Percentiles rank a stretch among this genome's conserved stretches.
These are phyloP conservation scores for Tor tambroides DNA, from an alignment of 2,113 vertebrate genomes.

Conservation along the genomic window DNA sequence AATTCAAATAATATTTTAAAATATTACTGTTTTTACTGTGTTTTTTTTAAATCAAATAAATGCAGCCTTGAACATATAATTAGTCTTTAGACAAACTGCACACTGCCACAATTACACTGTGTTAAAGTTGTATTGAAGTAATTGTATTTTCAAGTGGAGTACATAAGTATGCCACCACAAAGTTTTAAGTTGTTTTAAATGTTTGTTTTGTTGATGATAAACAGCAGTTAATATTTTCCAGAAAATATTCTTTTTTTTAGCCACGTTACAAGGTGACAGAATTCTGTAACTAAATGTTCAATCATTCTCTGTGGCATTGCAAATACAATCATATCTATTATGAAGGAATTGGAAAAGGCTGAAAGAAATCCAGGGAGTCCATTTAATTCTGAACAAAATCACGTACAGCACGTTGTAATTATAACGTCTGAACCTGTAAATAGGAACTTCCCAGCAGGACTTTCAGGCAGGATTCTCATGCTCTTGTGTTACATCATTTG, in stretches of 20 bases:
- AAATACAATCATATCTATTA: background rate
- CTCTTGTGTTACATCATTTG: constrained; percentile 12
- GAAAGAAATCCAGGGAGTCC: background rate
- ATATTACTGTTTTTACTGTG: too few relatives aligned
- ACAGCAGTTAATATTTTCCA: background rate
- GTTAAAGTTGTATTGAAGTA: background rate
- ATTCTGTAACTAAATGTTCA: background rate
- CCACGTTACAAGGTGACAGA: background rate
- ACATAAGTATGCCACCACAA: too few relatives aligned
- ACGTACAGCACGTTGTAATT: background rate
- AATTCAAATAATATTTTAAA: too few relatives aligned
- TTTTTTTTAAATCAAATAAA: too few relatives aligned
- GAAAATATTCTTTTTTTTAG: background rate
- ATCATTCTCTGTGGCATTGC: too few relatives aligned
- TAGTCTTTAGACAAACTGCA: background rate
- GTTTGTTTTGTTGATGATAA: background rate
- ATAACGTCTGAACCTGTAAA: background rate
- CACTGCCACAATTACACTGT: background rate
- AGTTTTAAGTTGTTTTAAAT: background rate
- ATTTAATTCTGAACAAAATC: background rate
- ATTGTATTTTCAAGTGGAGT: background rate
- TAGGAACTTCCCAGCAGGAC: background rate
- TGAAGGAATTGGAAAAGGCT: background rate
- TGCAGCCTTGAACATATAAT: too few relatives aligned
- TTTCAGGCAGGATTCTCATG: constrained; percentile 8